phyloP scores from a whole-genome alignment of 2,797 vertebrate genomes.

The Pelochelys cantorii region DNA sequence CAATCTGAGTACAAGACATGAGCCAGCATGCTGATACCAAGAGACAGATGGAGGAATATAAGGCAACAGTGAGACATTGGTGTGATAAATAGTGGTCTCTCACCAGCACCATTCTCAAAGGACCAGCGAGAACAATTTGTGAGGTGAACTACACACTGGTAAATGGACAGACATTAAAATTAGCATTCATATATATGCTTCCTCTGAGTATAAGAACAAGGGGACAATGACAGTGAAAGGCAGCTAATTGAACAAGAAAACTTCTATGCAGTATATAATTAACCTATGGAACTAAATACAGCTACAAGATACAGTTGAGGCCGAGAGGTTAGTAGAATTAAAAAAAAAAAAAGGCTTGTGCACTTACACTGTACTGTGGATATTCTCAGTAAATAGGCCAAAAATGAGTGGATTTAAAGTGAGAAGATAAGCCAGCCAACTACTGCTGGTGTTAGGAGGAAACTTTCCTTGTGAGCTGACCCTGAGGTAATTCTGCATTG shows the following conservation, averaged over 20 bases:
- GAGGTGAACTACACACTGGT: neutral
- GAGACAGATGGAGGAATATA: neutral
- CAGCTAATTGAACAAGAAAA: neutral
- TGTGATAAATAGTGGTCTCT: neutral
- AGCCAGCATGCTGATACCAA: neutral
- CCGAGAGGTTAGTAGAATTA: neutral
- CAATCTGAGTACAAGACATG: neutral
- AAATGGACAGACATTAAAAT: neutral
- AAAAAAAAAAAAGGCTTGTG: no score
- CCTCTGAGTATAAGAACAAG: neutral
- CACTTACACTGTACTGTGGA: neutral
- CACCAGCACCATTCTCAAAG: neutral
- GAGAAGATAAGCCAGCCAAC: fast-evolving
- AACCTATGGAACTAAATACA: neutral
- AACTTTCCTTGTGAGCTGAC: neutral
- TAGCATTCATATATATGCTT: neutral
- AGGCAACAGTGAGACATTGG: neutral
- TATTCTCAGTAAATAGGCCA: neutral
- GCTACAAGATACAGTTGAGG: neutral
- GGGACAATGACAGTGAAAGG: neutral
- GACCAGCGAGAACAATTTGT: neutral
- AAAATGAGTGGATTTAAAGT: neutral
- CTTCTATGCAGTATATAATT: neutral
- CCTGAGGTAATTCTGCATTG: fast-evolving
- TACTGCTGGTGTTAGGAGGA: neutral